Conservation (phyloP, 2,888 invertebrate species). For the Mythimna albipuncta region DNA sequence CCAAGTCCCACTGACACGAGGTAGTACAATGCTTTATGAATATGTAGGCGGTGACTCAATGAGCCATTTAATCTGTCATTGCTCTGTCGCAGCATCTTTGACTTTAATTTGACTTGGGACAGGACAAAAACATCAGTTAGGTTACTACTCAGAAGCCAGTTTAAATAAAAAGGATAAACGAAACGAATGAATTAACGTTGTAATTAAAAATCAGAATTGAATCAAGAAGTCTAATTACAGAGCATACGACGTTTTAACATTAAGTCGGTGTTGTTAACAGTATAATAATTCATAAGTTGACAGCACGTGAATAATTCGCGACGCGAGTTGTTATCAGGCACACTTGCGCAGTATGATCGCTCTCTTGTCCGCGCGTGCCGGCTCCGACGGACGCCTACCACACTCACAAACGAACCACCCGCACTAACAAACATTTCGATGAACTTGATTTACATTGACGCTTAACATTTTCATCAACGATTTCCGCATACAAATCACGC, state of each 20-base stretch:
- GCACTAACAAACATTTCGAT: slow-evolving; percentile 57
- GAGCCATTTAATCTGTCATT: slow-evolving; percentile 37
- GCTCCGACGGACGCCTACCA: slow-evolving; percentile 71
- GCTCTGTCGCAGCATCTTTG: slow-evolving; percentile 26
- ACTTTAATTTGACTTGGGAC: slow-evolving; percentile 38
- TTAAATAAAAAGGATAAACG: slow-evolving; percentile 3
- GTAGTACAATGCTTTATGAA: slow-evolving; percentile 19
- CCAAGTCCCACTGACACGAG: slow-evolving; percentile 13
- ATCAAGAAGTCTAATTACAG: slow-evolving; percentile 71
- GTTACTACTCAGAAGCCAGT: not conserved
- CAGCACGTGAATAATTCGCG: slow-evolving; percentile 88
- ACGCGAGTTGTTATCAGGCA: slow-evolving; percentile 83
- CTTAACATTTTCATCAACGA: slow-evolving; percentile 62
- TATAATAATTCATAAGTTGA: slow-evolving; percentile 87
- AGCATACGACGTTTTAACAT: slow-evolving; percentile 76
- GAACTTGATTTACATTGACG: slow-evolving; percentile 76
- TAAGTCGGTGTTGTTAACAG: slow-evolving; percentile 80
- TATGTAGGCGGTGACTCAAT: slow-evolving; percentile 36
- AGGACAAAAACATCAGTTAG: slow-evolving; percentile 15
- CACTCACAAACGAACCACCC: slow-evolving; percentile 56
- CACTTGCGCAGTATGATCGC: slow-evolving; percentile 84
- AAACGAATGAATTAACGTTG: slow-evolving; percentile 22
- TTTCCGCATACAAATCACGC: slow-evolving; percentile 41
- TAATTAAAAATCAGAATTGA: slow-evolving; percentile 61
- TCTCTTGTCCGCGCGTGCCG: slow-evolving; percentile 84